A percentile compares a stretch with the other conserved stretches of the same genome.
Evolutionary conservation across 35 echinoderm and acorn worm species (phyloP).

Genomic region (Lytechinus pictus): DNA sequence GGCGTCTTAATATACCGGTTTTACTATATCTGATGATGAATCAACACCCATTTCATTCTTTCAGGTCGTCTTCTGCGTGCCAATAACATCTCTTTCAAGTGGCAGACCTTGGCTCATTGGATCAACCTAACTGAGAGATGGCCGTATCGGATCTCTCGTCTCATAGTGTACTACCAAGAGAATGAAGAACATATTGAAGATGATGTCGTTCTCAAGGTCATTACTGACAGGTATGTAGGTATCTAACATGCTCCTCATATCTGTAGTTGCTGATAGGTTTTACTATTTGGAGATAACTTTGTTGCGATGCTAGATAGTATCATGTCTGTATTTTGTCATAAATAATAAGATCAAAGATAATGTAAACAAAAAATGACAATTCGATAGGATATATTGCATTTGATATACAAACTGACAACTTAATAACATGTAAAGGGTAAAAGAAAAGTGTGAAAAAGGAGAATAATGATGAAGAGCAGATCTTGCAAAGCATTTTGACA

Average conservation of each 20-base stretch:
- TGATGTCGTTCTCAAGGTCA: constrained; percentile 71
- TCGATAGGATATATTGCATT: too few relatives aligned
- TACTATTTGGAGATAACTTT: too few relatives aligned
- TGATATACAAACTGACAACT: too few relatives aligned
- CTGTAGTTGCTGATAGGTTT: not conserved
- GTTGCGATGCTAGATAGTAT: too few relatives aligned
- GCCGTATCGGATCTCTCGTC: constrained; percentile 93
- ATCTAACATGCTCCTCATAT: not conserved
- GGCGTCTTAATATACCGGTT: too few relatives aligned
- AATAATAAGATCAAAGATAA: too few relatives aligned
- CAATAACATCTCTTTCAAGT: constrained; percentile 86
- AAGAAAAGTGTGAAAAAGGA: too few relatives aligned
- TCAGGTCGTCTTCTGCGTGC: constrained; percentile 90
- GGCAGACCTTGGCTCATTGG: constrained; percentile 95
- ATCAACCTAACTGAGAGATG: constrained; percentile 97
- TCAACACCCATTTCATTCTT: not conserved
- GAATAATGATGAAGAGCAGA: too few relatives aligned
- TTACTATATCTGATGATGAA: not conserved
- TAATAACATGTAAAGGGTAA: too few relatives aligned
- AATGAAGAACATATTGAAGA: constrained; percentile 84
- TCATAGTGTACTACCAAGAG: constrained; percentile 81
- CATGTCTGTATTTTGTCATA: too few relatives aligned
- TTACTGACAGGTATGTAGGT: constrained; percentile 78
- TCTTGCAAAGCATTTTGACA: too few relatives aligned
- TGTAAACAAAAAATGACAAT: too few relatives aligned